phyloP scores from a whole-genome alignment of 35 echinoderm and acorn worm species.

The Ophiothrix spiculata region DNA sequence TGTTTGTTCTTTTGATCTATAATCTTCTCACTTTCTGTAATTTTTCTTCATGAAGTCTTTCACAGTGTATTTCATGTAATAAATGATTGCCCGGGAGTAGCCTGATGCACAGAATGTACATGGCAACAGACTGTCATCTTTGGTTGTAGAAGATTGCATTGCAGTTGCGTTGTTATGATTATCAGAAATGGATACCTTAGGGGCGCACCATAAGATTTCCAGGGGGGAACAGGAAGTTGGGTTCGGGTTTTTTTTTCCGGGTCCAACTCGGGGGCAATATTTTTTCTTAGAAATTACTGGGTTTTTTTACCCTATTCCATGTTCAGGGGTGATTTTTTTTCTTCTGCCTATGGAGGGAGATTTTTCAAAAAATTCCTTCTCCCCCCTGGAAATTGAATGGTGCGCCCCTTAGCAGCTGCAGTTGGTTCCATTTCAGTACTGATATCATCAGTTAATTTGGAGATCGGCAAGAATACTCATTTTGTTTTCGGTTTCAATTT shows the following conservation, averaged over 20 bases:
- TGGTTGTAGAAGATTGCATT: background rate
- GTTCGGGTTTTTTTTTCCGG: no score
- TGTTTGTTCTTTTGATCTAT: slow-evolving; percentile 21
- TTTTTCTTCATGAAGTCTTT: slow-evolving; percentile 59
- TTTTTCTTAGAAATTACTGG: background rate
- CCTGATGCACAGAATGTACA: slow-evolving; percentile 66
- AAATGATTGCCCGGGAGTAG: slow-evolving; percentile 59
- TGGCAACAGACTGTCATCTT: slow-evolving; percentile 1
- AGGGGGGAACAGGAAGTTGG: no score
- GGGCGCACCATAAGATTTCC: no score
- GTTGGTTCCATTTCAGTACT: no score
- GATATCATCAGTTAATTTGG: background rate
- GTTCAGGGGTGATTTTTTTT: no score
- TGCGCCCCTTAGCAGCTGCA: no score
- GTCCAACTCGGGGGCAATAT: no score
- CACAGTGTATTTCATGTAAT: slow-evolving; percentile 93
- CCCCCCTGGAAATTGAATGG: no score
- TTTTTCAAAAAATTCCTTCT: no score
- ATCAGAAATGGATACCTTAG: no score
- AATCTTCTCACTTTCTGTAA: background rate
- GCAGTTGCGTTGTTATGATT: background rate
- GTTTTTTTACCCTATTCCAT: background rate
- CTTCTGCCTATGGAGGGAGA: no score
- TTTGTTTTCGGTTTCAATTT: slow-evolving; percentile 34
- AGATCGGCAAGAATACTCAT: slow-evolving; percentile 20